Evolutionary conservation across 1,140 invertebrate genomes (phyloP).

Genomic region (Heliothis virescens): DNA sequence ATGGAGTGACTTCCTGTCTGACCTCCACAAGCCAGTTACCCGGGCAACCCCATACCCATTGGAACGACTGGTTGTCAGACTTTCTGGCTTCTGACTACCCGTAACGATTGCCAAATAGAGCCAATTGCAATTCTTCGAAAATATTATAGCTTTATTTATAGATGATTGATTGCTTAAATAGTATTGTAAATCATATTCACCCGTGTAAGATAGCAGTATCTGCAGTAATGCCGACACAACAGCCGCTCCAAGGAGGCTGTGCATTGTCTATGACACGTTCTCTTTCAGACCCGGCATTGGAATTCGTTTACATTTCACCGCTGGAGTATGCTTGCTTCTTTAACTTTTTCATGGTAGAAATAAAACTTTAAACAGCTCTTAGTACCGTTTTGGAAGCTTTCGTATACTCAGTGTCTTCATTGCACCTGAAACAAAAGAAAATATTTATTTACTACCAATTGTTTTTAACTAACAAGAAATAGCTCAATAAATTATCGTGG

Average conservation of each 20-base stretch:
- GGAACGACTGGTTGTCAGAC: no score
- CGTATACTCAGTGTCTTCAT: conserved; percentile 51
- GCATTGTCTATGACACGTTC: conserved; percentile 80
- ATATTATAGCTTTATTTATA: no score
- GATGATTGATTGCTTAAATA: no score
- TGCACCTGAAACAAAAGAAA: conserved; percentile 52
- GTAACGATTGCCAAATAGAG: no score
- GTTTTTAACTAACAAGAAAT: background rate
- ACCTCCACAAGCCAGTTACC: no score
- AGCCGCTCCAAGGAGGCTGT: conserved; percentile 74
- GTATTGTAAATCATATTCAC: conserved; percentile 56
- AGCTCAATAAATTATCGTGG: no score
- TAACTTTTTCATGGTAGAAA: conserved; percentile 69
- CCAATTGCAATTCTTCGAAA: no score
- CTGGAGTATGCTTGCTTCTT: conserved; percentile 63
- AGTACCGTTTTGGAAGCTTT: conserved; percentile 10
- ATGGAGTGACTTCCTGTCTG: no score
- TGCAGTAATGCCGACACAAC: conserved; percentile 75
- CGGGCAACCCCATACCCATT: no score
- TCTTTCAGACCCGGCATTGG: conserved; percentile 72
- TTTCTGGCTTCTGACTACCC: no score
- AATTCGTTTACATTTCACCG: conserved; percentile 67
- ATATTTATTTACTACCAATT: background rate
- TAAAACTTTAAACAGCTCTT: conserved; percentile 8
- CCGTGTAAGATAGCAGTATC: conserved; percentile 75